phyloP scores from a whole-genome alignment of 2,797 vertebrate genomes.

The Cynopterus sphinx region DNA sequence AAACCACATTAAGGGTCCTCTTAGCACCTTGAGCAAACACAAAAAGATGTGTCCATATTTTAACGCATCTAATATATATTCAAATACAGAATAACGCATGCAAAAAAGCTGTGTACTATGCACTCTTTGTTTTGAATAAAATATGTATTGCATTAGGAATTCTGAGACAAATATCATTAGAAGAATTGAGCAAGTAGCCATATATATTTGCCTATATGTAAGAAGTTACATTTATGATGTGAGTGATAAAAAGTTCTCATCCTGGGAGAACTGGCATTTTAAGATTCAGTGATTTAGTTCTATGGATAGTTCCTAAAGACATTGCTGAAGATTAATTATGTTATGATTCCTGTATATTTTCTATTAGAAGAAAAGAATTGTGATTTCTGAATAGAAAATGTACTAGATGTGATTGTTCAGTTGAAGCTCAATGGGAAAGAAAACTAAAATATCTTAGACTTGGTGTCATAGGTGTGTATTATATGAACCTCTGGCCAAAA shows the following conservation, averaged over 20 bases:
- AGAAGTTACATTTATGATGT: neutral
- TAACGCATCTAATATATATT: neutral
- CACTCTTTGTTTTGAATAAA: neutral
- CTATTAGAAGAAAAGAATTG: neutral
- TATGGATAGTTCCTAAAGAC: neutral
- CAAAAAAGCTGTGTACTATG: neutral
- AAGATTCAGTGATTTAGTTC: neutral
- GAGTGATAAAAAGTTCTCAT: neutral
- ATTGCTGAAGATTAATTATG: neutral
- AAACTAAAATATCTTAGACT: conserved; percentile 29
- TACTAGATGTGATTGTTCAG: neutral
- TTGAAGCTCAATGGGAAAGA: neutral
- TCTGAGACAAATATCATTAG: neutral
- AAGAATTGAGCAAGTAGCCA: neutral
- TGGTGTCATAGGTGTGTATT: neutral
- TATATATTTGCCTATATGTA: neutral
- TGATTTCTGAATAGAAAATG: neutral
- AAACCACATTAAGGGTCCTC: neutral
- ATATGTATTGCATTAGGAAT: neutral
- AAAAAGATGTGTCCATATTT: neutral
- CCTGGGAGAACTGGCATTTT: neutral
- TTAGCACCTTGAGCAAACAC: neutral
- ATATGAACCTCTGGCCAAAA: neutral
- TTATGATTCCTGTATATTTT: neutral
- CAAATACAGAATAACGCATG: neutral